A percentile compares a stretch with the other conserved stretches of the same genome.
These are phyloP conservation scores for Heteromormyrus szaboi DNA, from an alignment of 2,797 vertebrate species.

Conservation along the genomic window DNA sequence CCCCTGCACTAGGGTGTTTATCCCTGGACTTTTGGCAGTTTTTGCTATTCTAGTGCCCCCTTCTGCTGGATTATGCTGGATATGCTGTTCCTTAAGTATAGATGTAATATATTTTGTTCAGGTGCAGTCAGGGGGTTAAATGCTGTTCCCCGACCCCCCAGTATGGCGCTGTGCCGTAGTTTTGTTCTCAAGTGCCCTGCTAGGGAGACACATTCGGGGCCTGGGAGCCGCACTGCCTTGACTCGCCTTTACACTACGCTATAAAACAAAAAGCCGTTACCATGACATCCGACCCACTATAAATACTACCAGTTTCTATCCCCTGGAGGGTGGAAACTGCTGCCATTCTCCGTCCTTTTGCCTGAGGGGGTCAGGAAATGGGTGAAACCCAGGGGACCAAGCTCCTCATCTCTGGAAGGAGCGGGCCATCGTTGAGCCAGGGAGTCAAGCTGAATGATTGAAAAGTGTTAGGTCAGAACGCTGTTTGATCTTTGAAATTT, in stretches of 20 bases:
- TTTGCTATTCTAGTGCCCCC: not conserved
- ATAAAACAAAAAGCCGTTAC: slow-evolving; percentile 56
- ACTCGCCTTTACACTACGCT: slow-evolving; percentile 42
- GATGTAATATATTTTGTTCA: not conserved
- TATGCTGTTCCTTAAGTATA: not conserved
- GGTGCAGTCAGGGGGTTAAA: not conserved
- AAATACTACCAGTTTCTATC: slow-evolving; percentile 51
- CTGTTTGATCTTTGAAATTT: not conserved
- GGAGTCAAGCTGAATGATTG: not conserved
- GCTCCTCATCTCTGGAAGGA: not conserved
- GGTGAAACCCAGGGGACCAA: not conserved
- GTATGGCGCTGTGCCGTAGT: not conserved
- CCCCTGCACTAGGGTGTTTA: not conserved
- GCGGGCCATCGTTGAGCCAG: not conserved
- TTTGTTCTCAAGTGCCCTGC: not conserved
- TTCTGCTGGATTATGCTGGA: not conserved
- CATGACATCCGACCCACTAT: slow-evolving; percentile 56
- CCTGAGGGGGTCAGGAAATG: not conserved
- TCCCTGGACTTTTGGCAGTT: not conserved
- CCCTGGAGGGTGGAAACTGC: slow-evolving; percentile 33
- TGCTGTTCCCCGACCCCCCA: not conserved
- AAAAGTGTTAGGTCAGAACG: not conserved
- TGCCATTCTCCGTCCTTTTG: slow-evolving; percentile 2
- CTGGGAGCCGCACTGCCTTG: slow-evolving; percentile 32
- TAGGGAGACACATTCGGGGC: not conserved